These are phyloP conservation scores for Rhynchotus rufescens DNA, from an alignment of 2,797 vertebrate species.

Conservation along the genomic window DNA sequence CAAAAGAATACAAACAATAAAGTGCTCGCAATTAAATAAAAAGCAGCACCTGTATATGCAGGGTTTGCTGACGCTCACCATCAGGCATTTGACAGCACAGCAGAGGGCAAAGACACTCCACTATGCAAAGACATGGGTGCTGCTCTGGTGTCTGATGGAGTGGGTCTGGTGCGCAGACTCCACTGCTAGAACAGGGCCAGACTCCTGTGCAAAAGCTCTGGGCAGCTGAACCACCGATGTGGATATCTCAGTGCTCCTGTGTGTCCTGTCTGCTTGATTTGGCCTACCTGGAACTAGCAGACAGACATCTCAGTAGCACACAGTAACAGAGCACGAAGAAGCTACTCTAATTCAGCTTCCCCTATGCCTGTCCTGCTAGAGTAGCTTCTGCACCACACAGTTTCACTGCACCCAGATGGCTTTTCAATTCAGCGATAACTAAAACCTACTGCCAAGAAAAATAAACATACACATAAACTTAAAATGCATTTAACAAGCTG, in stretches of 20 bases:
- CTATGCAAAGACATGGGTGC: background rate
- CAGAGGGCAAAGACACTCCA: background rate
- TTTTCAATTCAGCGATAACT: constrained; percentile 32
- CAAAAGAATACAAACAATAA: background rate
- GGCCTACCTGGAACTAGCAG: background rate
- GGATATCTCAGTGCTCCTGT: background rate
- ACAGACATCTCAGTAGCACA: background rate
- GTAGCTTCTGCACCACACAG: background rate
- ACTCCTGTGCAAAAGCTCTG: background rate
- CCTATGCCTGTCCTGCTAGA: background rate
- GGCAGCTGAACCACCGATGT: background rate
- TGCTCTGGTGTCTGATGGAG: background rate
- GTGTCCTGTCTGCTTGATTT: background rate
- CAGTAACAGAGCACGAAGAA: background rate
- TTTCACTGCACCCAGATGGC: constrained; percentile 29
- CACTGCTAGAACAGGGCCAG: background rate
- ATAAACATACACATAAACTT: constrained; percentile 7
- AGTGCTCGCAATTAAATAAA: background rate
- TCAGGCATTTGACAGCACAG: background rate
- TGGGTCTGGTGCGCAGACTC: background rate
- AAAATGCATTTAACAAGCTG: constrained; percentile 27
- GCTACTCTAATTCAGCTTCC: background rate
- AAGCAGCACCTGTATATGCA: background rate
- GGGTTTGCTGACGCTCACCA: background rate
- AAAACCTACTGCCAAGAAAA: constrained; percentile 39